Percentiles rank a stretch among this genome's conserved stretches.
Evolutionary conservation across 2,888 invertebrate genomes (phyloP).

Genomic region (Embidobia sp.): DNA sequence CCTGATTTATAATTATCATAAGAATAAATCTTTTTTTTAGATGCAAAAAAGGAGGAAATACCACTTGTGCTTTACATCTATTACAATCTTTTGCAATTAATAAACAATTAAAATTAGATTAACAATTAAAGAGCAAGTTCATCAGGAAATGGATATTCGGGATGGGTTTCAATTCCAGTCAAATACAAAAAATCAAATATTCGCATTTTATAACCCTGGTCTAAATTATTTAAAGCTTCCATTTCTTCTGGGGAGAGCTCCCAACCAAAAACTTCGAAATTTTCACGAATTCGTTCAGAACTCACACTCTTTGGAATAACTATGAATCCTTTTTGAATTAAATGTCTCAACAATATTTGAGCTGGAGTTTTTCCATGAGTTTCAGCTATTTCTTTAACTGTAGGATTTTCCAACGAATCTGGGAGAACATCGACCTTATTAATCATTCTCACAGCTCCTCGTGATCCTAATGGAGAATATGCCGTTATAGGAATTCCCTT

Average conservation of each 20-base stretch:
- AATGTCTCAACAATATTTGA: conserved; percentile 88
- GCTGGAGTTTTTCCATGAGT: conserved; percentile 87
- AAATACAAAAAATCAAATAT: conserved; percentile 88
- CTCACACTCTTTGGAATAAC: conserved; percentile 94
- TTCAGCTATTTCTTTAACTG: conserved; percentile 83
- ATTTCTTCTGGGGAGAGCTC: conserved; percentile 85
- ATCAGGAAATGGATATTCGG: conserved; percentile 86
- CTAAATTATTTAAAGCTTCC: conserved; percentile 84
- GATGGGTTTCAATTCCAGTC: conserved; percentile 86
- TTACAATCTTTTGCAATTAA: no score
- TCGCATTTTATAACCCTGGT: conserved; percentile 86
- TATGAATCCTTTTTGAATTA: conserved; percentile 87
- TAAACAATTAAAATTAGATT: no score
- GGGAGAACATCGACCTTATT: conserved; percentile 68
- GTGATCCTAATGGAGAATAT: conserved; percentile 90
- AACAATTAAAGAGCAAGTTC: conserved; percentile 39
- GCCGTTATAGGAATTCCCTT: conserved; percentile 88
- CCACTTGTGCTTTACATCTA: no score
- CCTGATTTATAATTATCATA: no score
- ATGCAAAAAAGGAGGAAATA: no score
- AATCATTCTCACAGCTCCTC: conserved; percentile 84
- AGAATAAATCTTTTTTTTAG: no score
- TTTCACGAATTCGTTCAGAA: conserved; percentile 87
- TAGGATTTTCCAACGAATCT: conserved; percentile 84
- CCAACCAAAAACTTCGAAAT: conserved; percentile 90